Percentiles rank a stretch among this genome's conserved stretches.
Conservation (phyloP, 1,140 invertebrate species). For the Thaumetopoea pityocampa region DNA sequence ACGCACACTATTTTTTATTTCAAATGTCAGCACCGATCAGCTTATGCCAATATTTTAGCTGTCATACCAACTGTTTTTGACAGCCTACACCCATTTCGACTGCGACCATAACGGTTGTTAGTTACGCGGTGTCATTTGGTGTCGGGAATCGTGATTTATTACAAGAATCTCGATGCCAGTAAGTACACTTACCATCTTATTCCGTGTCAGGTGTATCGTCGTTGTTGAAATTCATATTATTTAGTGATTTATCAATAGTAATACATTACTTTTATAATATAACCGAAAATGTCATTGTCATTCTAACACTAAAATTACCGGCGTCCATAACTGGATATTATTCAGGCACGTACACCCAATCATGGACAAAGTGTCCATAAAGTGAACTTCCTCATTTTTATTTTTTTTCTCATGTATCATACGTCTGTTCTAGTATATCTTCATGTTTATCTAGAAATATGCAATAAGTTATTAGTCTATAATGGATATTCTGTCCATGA, state of each 20-base stretch:
- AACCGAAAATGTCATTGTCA: conserved; percentile 15
- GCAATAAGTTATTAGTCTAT: conserved; percentile 20
- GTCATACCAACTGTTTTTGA: conserved; percentile 19
- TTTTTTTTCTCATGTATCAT: conserved; percentile 18
- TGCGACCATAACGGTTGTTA: conserved; percentile 11
- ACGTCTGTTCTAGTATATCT: conserved; percentile 15
- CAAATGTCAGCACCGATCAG: conserved; percentile 12
- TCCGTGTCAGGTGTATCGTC: conserved; percentile 17
- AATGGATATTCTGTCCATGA: conserved; percentile 23
- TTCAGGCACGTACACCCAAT: conserved; percentile 20
- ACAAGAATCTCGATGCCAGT: conserved; percentile 18
- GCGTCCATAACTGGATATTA: conserved; percentile 24
- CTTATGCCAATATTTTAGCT: conserved; percentile 18
- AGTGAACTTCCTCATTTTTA: conserved; percentile 19
- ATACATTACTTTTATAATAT: conserved; percentile 19
- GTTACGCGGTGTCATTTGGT: conserved; percentile 14
- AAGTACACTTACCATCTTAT: conserved; percentile 15
- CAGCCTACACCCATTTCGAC: conserved; percentile 13
- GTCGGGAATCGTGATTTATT: conserved; percentile 15
- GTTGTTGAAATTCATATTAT: conserved; percentile 18
- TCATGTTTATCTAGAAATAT: conserved; percentile 21
- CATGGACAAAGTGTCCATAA: conserved; percentile 24
- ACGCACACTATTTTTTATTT: conserved; percentile 13
- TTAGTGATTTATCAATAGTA: conserved; percentile 21
- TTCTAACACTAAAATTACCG: conserved; percentile 16